Conservation (phyloP, 2,797 vertebrate genomes). For the Semotilus atromaculatus region DNA sequence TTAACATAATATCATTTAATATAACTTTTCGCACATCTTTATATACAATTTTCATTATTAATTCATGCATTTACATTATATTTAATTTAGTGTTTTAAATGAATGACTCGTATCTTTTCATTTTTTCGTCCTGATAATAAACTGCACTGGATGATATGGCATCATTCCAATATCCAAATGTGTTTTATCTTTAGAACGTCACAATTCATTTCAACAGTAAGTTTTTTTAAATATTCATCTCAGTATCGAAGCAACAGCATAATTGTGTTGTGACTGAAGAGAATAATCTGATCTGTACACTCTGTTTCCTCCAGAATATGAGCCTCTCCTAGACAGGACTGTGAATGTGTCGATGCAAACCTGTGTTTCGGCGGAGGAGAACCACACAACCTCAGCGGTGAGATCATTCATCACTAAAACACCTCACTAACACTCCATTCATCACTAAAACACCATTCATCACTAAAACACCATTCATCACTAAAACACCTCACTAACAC, state of each 20-base stretch:
- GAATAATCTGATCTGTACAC: background rate
- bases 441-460: no score
- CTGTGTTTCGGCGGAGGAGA: background rate
- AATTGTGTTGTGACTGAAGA: background rate
- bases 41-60: background rate
- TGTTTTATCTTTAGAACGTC: background rate
- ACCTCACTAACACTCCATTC: no score
- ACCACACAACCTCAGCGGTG: background rate
- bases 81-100: background rate
- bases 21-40: background rate
- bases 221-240: background rate
- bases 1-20: background rate
- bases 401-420: background rate
- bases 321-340: background rate
- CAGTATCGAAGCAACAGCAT: background rate
- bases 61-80: background rate
- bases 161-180: background rate
- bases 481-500: no score
- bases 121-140: background rate
- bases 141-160: background rate
- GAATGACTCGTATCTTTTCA: background rate
- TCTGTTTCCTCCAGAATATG: background rate
- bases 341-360: background rate
- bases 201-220: slow-evolving; percentile 7
- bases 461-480: no score